A percentile compares a stretch with the other conserved stretches of the same genome.
Conservation (phyloP, 2,113 vertebrate genomes). For the Anhinga rufa region DNA sequence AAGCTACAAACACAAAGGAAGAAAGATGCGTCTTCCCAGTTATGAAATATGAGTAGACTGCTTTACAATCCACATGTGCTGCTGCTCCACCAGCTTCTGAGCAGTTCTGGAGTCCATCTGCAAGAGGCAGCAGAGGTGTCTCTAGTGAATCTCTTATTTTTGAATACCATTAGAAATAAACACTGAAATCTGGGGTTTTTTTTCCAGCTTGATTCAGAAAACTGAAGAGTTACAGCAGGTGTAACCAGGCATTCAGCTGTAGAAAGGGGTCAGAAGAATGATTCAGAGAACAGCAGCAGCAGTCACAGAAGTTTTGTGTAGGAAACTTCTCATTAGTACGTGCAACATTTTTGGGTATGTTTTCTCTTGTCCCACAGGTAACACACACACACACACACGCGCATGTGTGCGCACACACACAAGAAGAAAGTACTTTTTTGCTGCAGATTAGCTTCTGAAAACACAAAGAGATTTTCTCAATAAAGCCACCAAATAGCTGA, state of each 20-base stretch:
- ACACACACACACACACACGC: neutral
- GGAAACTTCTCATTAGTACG: neutral
- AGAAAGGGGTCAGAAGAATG: neutral
- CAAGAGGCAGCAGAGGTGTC: neutral
- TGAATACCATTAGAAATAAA: neutral
- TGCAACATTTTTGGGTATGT: neutral
- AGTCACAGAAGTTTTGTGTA: neutral
- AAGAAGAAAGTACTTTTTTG: neutral
- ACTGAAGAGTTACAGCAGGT: neutral
- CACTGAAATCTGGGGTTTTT: neutral
- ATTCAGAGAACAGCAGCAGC: neutral
- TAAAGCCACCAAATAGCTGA: neutral
- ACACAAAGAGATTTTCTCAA: neutral
- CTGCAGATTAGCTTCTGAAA: neutral
- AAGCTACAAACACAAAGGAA: neutral
- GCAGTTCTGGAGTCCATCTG: neutral
- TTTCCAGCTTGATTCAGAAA: neutral
- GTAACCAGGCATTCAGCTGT: neutral
- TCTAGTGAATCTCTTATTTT: neutral
- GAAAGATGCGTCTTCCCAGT: neutral
- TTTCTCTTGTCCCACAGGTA: neutral
- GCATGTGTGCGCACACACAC: too few species aligned
- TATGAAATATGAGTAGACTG: neutral
- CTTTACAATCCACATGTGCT: neutral
- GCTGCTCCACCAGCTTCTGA: neutral